Evolutionary conservation across 2,888 invertebrate species (phyloP), one percentile per base, ranked within the genome.

Genomic region (Campoletis raptor): DNA sequence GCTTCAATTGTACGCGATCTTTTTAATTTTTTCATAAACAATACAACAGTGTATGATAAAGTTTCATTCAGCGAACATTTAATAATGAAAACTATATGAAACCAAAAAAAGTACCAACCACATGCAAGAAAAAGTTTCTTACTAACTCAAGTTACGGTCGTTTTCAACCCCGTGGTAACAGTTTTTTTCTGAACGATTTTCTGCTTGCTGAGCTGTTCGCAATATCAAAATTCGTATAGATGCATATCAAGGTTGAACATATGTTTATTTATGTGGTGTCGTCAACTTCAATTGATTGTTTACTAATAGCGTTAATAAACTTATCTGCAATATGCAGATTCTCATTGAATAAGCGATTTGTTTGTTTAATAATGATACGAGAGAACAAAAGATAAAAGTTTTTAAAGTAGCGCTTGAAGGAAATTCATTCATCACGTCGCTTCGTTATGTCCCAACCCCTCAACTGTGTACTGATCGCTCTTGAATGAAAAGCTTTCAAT

Each of bases 401-500:
- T 70, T 30, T 45, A 61, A 70, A 61, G 61, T 80, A 42, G 61
- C 61, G 18, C 30, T 80, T 48, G 10, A 57, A 45, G 54, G 61
- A 70, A 57, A 61, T 72, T 70, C 61, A 70, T 80, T 80, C 36
- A 80, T 80, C 70, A 9, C 48, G 18, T 45, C 61, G 30, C 15
- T 21, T 40, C 57, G 54, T 57, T n/a, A 42, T 76, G 30, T 21
- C 45, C 12, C 61, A 45, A n/a, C 61, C 42, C 48, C 18, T 48
- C 21, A 30, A n/a, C 66, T 18, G n/a, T 54, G 48, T 40, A 45
- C 45, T 36, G 30, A 79, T 80, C 42, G 40, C 66, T 40, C 81
- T 37, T 66, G 54, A 74, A 54, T 67, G 73, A 74, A 81, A 64
- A 54, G 74, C 52, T 81, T 67, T 80, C 81, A 57, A 81, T 81